Evolutionary conservation across 2,888 invertebrate genomes (phyloP).

Genomic region (Anthrax anthrax): DNA sequence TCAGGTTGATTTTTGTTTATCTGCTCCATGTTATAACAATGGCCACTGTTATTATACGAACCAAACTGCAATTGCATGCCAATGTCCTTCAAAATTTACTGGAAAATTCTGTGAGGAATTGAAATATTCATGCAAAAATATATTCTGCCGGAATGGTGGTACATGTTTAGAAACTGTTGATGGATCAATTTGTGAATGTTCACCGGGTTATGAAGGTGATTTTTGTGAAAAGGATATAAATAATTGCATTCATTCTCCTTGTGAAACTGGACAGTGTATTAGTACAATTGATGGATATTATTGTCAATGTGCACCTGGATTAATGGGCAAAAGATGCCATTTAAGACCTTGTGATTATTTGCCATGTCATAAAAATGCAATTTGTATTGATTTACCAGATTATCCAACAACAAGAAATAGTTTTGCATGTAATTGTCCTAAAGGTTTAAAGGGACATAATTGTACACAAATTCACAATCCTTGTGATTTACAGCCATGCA

Average conservation of each 20-base stretch:
- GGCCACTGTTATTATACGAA: constrained; percentile 35
- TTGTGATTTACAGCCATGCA: constrained; percentile 29
- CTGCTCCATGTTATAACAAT: constrained; percentile 41
- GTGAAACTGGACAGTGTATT: constrained; percentile 34
- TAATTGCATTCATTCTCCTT: constrained; percentile 36
- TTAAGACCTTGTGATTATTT: constrained; percentile 42
- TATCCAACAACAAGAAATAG: constrained; percentile 32
- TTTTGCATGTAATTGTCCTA: constrained; percentile 41
- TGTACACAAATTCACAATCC: constrained; percentile 36
- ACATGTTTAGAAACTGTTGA: constrained; percentile 28
- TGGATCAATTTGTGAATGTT: constrained; percentile 19
- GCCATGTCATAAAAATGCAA: constrained; percentile 36
- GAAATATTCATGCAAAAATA: constrained; percentile 16
- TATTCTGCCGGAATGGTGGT: constrained; percentile 33
- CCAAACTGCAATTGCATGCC: constrained; percentile 26
- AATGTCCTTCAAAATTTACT: constrained; percentile 36
- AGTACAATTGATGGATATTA: constrained; percentile 30
- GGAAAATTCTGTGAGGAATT: constrained; percentile 38
- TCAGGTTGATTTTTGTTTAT: constrained; percentile 35
- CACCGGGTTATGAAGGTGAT: constrained; percentile 27
- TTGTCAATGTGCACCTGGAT: constrained; percentile 38
- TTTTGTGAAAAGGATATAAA: constrained; percentile 37
- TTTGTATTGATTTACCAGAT: constrained; percentile 34
- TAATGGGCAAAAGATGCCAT: constrained; percentile 40
- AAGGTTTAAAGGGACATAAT: constrained; percentile 38